Percentiles rank a stretch among this genome's conserved stretches.
phyloP scores from a whole-genome alignment of 1,140 invertebrate genomes.

The Neelides sp. region DNA sequence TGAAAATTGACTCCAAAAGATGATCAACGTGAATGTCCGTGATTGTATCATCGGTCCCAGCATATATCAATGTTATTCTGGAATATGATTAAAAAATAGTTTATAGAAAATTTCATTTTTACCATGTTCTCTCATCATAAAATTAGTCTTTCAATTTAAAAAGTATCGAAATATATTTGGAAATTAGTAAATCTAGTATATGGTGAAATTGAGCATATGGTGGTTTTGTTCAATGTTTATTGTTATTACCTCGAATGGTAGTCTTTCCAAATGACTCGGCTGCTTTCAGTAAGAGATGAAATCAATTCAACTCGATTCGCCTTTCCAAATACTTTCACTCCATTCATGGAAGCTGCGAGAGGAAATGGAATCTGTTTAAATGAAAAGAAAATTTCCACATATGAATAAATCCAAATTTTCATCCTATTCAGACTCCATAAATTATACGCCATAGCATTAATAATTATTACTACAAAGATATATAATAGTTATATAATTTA shows the following conservation, averaged over 20 bases:
- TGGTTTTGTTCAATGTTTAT: background rate
- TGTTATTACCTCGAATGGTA: constrained; percentile 46
- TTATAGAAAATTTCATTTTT: background rate
- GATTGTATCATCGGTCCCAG: constrained; percentile 35
- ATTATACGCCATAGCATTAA: too few species aligned
- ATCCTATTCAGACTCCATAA: too few species aligned
- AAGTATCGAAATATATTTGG: too few species aligned
- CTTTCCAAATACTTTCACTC: constrained; percentile 69
- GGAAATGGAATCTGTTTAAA: constrained; percentile 65
- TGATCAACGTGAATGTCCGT: constrained; percentile 35
- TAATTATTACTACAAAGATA: too few species aligned
- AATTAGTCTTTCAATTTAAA: too few species aligned
- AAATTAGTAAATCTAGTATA: constrained; percentile 7
- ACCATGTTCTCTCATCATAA: too few species aligned
- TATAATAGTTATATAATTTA: too few species aligned
- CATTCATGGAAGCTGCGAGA: constrained; percentile 64
- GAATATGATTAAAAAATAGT: constrained; percentile 11
- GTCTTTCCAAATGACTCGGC: constrained; percentile 60
- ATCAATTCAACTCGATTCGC: constrained; percentile 52
- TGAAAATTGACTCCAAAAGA: constrained; percentile 56
- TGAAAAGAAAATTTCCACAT: too few species aligned
- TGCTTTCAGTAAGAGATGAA: constrained; percentile 51
- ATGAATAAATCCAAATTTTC: too few species aligned
- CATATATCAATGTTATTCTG: constrained; percentile 38
- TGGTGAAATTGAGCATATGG: background rate